These are phyloP conservation scores for Cryptocephalus primarius DNA, from an alignment of 2,888 invertebrate genomes.

Conservation along the genomic window DNA sequence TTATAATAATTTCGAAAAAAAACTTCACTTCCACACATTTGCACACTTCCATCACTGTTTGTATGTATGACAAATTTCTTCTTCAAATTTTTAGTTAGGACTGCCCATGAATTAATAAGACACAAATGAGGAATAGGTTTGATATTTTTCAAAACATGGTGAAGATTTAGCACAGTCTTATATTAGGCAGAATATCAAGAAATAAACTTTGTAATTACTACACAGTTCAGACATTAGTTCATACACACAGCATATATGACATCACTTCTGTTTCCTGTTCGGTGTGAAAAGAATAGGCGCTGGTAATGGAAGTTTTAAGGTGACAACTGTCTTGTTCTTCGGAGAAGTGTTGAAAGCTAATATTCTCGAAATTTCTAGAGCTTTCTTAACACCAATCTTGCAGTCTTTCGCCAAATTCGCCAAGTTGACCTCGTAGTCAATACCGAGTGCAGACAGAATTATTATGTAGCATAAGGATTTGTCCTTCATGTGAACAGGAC, in stretches of 20 bases:
- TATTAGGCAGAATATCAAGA: no score
- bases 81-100: no score
- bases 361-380: slow-evolving; percentile 27
- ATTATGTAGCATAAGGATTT: slow-evolving; percentile 31
- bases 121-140: no score
- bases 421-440: slow-evolving; percentile 26
- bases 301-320: slow-evolving; percentile 28
- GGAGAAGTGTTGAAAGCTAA: slow-evolving; percentile 24
- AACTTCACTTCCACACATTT: no score
- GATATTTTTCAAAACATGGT: no score
- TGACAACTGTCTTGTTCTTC: slow-evolving; percentile 21
- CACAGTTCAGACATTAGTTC: no score
- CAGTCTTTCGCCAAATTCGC: slow-evolving; percentile 24
- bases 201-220: no score
- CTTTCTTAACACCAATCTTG: slow-evolving; percentile 28
- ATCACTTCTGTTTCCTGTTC: slow-evolving; percentile 15
- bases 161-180: no score
- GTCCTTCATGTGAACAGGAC: slow-evolving; percentile 32
- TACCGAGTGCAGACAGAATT: slow-evolving; percentile 27
- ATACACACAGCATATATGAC: background rate
- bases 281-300: slow-evolving; percentile 14
- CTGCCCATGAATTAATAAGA: no score
- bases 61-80: no score
- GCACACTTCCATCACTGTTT: no score
- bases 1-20: no score